Evolutionary conservation across 37 sponge, comb jelly and placozoan genomes (phyloP), one percentile per base, ranked within the genome.

Genomic region (Hormiphora californensis): DNA sequence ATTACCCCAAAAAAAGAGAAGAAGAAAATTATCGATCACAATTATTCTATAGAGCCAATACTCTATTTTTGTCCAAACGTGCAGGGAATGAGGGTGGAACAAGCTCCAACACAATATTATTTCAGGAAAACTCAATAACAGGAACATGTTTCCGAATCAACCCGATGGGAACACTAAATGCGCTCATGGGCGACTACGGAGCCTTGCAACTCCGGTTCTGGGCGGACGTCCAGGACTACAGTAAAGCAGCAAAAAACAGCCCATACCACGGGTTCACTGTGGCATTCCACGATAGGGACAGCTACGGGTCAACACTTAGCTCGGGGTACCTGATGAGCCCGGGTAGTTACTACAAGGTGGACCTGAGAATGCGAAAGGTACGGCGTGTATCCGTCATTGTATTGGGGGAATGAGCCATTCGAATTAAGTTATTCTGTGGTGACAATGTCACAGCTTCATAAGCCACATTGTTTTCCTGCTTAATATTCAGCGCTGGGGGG

Each of bases 221-320:
- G 67, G 67, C 67, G 2, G 67, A 65, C 35, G 37, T 65, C 37
- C 37, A 65, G 67, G 67, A 65, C 36, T 65, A 65, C n/a, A n/a
- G n/a, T n/a, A n/a, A n/a, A n/a, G n/a, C 38, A 34, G 35, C 36
- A 36, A 28, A 21, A 17, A 38, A 65, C 28, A 17, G 1, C 19
- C 30, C 21, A 28, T 15, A 30, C 67, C 67, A 65, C 8, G 67
- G 67, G 17, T 65, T 65, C 36, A 28, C 28, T 3, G 67, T 65
- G 1, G 67, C 67, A 34, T 65, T 65, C 67, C 67, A 65, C 36
- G 67, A 65, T 38, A 65, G 35, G 11, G 4, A 5, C 28, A 65
- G 38, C 9, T 65, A 65, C 67, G 67, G 67, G 8, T 65, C 67
- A 3, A 32, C 67, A 4, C 32, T 65, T 35, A 5, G 38, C 9